phyloP scores from a whole-genome alignment of 2,113 vertebrate genomes.

The Neoarius graeffei region DNA sequence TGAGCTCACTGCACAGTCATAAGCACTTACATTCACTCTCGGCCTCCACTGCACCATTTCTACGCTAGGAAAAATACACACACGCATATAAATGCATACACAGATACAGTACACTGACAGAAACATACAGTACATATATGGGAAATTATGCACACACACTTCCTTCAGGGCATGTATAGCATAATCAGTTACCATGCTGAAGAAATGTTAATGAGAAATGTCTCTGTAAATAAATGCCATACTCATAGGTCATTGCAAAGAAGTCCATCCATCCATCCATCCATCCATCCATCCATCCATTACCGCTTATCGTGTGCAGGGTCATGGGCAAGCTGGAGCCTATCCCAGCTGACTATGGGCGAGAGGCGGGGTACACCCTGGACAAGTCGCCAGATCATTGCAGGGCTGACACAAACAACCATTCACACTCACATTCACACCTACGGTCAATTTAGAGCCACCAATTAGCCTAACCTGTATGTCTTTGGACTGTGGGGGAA shows the following conservation, averaged over 20 bases:
- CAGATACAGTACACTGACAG: slow-evolving; percentile 13
- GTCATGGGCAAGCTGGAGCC: no score
- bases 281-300: no score
- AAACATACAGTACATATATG: slow-evolving; percentile 12
- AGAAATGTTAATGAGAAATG: neutral
- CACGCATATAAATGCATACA: neutral
- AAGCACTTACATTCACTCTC: slow-evolving; percentile 38
- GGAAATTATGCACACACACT: neutral
- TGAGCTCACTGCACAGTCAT: slow-evolving; percentile 53
- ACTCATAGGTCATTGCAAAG: neutral
- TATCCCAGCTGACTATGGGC: no score
- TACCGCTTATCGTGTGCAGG: no score
- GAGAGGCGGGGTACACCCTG: no score
- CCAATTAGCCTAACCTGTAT: no score
- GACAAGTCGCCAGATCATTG: no score
- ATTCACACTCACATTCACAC: no score
- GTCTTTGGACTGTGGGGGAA: no score
- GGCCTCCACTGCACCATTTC: slow-evolving; percentile 44
- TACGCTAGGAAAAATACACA: neutral
- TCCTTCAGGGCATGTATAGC: neutral
- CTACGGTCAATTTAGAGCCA: no score
- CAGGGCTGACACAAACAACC: no score
- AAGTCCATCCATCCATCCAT: slow-evolving; percentile 2
- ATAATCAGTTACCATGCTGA: neutral
- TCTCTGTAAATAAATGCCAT: slow-evolving; percentile 21